Conservation (phyloP, 2,113 vertebrate species). For the Leucoraja erinaceus region DNA sequence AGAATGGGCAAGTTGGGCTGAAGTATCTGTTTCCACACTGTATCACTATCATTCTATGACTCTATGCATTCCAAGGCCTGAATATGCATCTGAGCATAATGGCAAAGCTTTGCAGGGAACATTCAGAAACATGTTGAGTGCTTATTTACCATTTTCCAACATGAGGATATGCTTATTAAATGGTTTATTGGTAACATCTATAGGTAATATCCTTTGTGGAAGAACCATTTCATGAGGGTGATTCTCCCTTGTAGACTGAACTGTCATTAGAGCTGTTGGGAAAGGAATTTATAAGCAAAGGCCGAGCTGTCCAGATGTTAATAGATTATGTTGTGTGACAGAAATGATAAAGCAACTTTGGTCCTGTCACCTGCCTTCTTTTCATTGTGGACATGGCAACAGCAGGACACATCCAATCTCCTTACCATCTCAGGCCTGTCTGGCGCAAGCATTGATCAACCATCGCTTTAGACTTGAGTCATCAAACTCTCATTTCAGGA, state of each 20-base stretch:
- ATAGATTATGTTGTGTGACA: background rate
- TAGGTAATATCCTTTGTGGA: background rate
- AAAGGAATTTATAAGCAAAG: too few species aligned
- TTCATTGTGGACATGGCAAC: background rate
- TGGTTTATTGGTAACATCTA: background rate
- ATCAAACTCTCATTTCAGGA: background rate
- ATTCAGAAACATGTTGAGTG: background rate
- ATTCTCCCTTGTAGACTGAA: background rate
- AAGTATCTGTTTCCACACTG: too few species aligned
- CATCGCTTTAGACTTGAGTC: background rate
- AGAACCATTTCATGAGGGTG: background rate
- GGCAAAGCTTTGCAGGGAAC: background rate
- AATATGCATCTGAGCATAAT: too few species aligned
- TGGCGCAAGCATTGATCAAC: background rate
- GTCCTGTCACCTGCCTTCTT: background rate
- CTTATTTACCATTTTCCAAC: background rate
- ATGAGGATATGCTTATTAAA: background rate
- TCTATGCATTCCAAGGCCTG: too few species aligned
- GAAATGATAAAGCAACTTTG: background rate
- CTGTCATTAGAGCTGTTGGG: too few species aligned
- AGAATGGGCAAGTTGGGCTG: too few species aligned
- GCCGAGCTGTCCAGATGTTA: background rate
- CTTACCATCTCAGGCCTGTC: background rate
- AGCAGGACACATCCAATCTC: background rate
- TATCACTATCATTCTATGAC: too few species aligned